Conservation (phyloP, 2,797 vertebrate species). For the Lophius americanus region DNA sequence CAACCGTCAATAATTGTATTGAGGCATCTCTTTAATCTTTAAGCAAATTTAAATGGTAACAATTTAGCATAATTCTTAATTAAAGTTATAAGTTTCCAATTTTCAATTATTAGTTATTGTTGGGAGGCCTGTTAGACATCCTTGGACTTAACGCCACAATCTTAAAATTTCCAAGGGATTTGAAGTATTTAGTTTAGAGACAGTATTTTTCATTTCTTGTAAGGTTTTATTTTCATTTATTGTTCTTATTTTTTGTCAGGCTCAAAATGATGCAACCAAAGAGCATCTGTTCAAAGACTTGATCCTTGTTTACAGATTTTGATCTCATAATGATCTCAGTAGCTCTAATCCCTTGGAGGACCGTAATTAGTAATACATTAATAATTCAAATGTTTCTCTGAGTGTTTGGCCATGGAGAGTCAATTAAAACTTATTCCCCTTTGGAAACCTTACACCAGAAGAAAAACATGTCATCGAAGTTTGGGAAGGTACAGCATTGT, state of each 20-base stretch:
- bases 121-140: too few relatives aligned
- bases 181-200: too few relatives aligned
- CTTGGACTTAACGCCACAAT: too few relatives aligned
- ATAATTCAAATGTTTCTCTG: conserved; percentile 57
- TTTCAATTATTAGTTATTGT: too few relatives aligned
- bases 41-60: too few relatives aligned
- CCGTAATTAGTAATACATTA: conserved; percentile 50
- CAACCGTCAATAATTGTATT: too few relatives aligned
- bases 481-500: neutral
- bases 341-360: conserved; percentile 34
- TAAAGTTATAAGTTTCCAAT: too few relatives aligned
- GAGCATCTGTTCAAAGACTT: neutral
- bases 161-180: too few relatives aligned
- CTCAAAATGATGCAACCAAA: neutral
- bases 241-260: neutral
- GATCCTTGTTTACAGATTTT: conserved; percentile 30
- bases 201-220: too few relatives aligned
- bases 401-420: conserved; percentile 28
- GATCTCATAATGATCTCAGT: conserved; percentile 22
- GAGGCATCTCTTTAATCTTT: too few relatives aligned
- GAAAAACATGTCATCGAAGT: conserved; percentile 25
- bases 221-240: too few relatives aligned
- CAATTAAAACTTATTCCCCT: conserved; percentile 44
- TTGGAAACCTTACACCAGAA: conserved; percentile 10
- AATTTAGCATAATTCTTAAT: too few relatives aligned